These are phyloP conservation scores for Nymphalis c-album DNA, from an alignment of 2,888 invertebrate species.

Conservation along the genomic window DNA sequence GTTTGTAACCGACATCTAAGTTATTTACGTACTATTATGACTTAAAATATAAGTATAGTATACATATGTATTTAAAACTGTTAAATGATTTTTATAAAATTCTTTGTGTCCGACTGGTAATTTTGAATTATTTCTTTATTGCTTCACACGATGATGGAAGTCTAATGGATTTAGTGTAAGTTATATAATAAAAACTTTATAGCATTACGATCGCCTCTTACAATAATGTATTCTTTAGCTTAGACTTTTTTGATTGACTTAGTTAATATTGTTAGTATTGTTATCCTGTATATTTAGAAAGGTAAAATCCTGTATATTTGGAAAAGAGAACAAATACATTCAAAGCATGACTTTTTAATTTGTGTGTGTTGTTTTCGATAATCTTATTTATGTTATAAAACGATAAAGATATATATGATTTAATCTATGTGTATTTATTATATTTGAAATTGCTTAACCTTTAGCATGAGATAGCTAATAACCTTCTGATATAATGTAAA, in stretches of 20 bases:
- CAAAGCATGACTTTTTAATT: no score
- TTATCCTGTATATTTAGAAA: no score
- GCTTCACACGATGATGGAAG: slow-evolving; percentile 14
- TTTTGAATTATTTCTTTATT: slow-evolving; percentile 18
- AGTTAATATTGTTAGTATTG: no score
- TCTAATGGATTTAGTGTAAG: slow-evolving; percentile 19
- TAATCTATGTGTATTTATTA: no score
- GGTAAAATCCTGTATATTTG: no score
- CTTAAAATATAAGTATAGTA: not conserved
- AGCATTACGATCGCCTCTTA: not conserved
- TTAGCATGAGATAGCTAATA: not conserved
- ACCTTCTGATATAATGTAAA: not conserved
- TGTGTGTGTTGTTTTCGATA: no score
- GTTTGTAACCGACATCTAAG: not conserved
- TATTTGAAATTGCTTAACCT: not conserved
- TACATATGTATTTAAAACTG: not conserved
- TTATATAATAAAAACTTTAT: slow-evolving; percentile 9
- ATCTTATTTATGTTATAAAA: no score
- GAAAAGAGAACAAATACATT: no score
- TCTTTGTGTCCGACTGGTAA: not conserved
- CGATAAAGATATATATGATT: no score
- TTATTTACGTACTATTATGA: not conserved
- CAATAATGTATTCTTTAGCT: no score
- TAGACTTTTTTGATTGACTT: no score
- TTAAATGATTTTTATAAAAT: not conserved